Evolutionary conservation across 2,113 vertebrate genomes (phyloP).

Genomic region (Xiphophorus couchianus): DNA sequence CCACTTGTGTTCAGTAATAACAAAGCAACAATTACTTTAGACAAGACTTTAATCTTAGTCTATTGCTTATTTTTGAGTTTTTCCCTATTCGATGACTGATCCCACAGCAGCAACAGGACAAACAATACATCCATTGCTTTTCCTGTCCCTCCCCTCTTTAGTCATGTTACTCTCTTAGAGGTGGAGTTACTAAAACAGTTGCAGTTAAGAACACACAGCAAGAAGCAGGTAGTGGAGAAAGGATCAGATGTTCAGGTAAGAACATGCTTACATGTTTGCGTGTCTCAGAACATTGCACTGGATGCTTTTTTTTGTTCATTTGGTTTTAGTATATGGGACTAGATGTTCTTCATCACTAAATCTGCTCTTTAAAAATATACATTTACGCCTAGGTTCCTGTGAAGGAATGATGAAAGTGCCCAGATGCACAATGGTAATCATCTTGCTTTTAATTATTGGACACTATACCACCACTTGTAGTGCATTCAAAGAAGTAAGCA

Average conservation of each 20-base stretch:
- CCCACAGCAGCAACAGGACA: slow-evolving; percentile 6
- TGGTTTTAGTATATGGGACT: not conserved
- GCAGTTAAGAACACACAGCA: slow-evolving; percentile 32
- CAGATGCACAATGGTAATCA: not conserved
- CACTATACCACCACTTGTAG: not conserved
- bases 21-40: slow-evolving; percentile 42
- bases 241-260: slow-evolving; percentile 70
- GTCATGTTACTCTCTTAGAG: slow-evolving; percentile 28
- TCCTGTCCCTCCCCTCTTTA: slow-evolving; percentile 26
- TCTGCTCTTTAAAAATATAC: no score
- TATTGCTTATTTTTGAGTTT: slow-evolving; percentile 65
- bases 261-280: slow-evolving; percentile 33
- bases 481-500: not conserved
- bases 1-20: slow-evolving; percentile 63
- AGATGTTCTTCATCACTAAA: not conserved
- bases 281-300: not conserved
- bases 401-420: not conserved
- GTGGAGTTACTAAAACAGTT: slow-evolving; percentile 66
- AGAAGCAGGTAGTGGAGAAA: slow-evolving; percentile 31
- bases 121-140: slow-evolving; percentile 27
- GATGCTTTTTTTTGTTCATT: not conserved
- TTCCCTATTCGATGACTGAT: slow-evolving; percentile 35
- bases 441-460: not conserved
- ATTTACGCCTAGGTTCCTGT: not conserved
- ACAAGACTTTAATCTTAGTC: slow-evolving; percentile 71